Evolutionary conservation across 1,140 invertebrate species (phyloP), one percentile per base, ranked within the genome.

Genomic region (Leptinotarsa lineolata): DNA sequence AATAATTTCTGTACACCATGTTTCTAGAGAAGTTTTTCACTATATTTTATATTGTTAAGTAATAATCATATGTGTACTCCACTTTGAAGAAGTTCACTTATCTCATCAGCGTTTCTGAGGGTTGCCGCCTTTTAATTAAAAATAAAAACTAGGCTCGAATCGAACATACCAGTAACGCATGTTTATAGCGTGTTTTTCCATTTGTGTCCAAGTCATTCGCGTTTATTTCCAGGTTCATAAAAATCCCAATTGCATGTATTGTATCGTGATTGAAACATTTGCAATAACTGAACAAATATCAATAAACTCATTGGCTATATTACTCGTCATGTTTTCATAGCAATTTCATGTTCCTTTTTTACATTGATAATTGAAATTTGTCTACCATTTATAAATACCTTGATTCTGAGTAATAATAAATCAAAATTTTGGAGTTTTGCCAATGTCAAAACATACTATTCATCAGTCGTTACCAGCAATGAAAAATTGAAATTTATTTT

Each of bases 361-460:
- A 39, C 48, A 18, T 54, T 4, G 6, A 54, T 16, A 16, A 54
- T 54, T 18, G n/a, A 18, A 18, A 54, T 15, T n/a, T 18, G 48
- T 54, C 48, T 54, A 54, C 15, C 15, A 18, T 54, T 54, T 54
- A 54, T 54, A 54, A 54, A 54, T 54, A 54, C 48, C n/a, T 4
- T 54, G n/a, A 54, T 54, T 54, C 48, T 18, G n/a, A 54, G 48
- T 54, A 54, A 15, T 18, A 18, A 54, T 54, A 54, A 54, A 54
- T 54, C 48, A 54, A 54, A n/a, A 54, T 54, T 16, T 54, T 54
- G 48, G 48, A 54, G 48, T 54, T 18, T 15, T 54, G 48, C 48
- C 48, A 54, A 54, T 54, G 48, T 54, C 48, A 54, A 54, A 54
- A 54, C 48, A 54, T 54, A 54, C 15, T 39, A 39, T 39, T 39